Conservation (phyloP, 2,888 invertebrate species). For the Mythimna ferrago region DNA sequence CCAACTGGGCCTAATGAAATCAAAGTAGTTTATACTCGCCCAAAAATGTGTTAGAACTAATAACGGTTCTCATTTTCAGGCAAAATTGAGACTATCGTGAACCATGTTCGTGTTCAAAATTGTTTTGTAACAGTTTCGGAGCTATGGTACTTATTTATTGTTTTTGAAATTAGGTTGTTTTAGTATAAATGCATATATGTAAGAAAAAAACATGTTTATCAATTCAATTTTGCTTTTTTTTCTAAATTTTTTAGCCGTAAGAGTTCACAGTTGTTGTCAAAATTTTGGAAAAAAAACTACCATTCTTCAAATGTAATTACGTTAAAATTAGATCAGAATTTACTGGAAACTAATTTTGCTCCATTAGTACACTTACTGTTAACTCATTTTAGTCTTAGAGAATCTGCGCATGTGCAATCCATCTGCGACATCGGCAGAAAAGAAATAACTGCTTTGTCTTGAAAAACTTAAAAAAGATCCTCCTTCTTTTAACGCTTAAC, state of each 20-base stretch:
- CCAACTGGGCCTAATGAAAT: constrained; percentile 51
- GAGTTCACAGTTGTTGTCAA: background rate
- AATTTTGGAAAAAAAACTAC: background rate
- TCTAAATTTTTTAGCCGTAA: too few relatives aligned
- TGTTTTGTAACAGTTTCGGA: constrained; percentile 1
- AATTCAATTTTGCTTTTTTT: too few relatives aligned
- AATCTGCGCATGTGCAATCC: too few relatives aligned
- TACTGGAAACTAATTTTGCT: too few relatives aligned
- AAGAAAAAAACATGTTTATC: background rate
- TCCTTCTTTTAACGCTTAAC: background rate
- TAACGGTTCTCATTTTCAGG: constrained; percentile 24
- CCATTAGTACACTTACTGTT: too few relatives aligned
- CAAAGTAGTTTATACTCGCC: constrained; percentile 34
- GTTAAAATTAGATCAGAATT: background rate
- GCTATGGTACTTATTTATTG: background rate
- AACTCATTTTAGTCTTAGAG: background rate
- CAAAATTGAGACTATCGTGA: constrained; percentile 31
- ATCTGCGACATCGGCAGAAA: background rate
- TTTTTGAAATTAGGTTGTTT: constrained; percentile 5
- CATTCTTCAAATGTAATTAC: background rate
- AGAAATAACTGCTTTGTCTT: background rate
- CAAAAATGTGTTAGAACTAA: constrained; percentile 40
- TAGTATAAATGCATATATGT: background rate
- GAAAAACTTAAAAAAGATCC: too few relatives aligned
- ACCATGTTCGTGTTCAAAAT: constrained; percentile 30